Conservation (phyloP, 1,140 invertebrate species). For the Bombus waltoni region DNA sequence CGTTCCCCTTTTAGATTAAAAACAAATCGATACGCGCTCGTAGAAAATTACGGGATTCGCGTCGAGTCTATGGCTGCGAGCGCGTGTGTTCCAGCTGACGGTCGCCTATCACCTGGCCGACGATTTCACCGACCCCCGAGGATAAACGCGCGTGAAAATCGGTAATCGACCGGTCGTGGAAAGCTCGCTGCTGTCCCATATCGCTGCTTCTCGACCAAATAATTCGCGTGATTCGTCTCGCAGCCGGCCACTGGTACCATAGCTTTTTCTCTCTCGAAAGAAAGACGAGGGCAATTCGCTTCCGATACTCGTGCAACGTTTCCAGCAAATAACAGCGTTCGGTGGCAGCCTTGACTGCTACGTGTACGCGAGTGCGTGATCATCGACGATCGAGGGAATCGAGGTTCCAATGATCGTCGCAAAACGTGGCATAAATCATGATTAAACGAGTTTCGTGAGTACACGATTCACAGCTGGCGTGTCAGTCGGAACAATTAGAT, state of each 20-base stretch:
- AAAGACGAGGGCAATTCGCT: background rate
- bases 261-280: background rate
- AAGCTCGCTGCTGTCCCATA: constrained; percentile 38
- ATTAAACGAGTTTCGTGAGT: background rate
- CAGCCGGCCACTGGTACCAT: constrained; percentile 10
- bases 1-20: background rate
- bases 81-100: constrained; percentile 27
- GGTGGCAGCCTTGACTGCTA: no score
- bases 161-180: constrained; percentile 55
- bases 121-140: constrained; percentile 40
- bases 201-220: constrained; percentile 43
- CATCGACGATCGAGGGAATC: background rate
- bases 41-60: constrained; percentile 1
- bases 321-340: constrained; percentile 48
- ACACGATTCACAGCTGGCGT: background rate
- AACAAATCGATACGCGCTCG: background rate
- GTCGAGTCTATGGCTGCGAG: background rate
- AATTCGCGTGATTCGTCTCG: constrained; percentile 34
- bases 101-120: constrained; percentile 32
- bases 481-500: constrained; percentile 1
- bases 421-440: constrained; percentile 1
- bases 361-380: background rate
- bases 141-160: constrained; percentile 65
- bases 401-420: background rate
- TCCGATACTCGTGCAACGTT: constrained; percentile 1